Evolutionary conservation across 2,888 invertebrate species (phyloP).

Genomic region (Xylophagus ater): DNA sequence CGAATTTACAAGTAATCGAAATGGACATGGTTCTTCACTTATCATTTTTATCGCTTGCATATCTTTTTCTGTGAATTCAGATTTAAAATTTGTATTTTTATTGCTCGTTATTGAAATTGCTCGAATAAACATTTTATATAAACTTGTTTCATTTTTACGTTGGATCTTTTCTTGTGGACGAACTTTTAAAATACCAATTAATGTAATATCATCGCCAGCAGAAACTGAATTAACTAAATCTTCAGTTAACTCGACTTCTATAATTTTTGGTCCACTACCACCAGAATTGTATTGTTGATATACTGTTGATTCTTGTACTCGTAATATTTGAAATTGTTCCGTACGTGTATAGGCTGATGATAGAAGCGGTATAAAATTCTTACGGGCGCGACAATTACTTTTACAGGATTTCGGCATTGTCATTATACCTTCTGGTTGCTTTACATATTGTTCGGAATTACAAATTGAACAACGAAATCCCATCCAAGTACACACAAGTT

Average conservation of each 20-base stretch:
- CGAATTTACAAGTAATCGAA: conserved; percentile 76
- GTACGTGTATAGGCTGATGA: conserved; percentile 61
- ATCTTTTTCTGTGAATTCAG: conserved; percentile 37
- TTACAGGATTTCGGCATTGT: no score
- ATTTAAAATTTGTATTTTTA: conserved; percentile 46
- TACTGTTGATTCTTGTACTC: conserved; percentile 61
- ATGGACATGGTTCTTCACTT: conserved; percentile 33
- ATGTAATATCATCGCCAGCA: conserved; percentile 78
- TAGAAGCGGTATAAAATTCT: no score
- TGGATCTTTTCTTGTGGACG: conserved; percentile 22
- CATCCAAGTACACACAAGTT: no score
- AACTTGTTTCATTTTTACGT: conserved; percentile 45
- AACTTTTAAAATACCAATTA: conserved; percentile 78
- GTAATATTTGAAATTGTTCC: conserved; percentile 66
- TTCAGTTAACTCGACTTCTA: conserved; percentile 75
- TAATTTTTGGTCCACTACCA: conserved; percentile 60
- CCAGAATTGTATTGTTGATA: conserved; percentile 47
- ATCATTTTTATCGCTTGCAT: conserved; percentile 42
- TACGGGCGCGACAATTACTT: no score
- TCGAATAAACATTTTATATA: conserved; percentile 63
- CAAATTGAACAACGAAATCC: no score
- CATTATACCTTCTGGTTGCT: no score
- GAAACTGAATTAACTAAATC: conserved; percentile 74
- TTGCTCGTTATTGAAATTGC: conserved; percentile 66
- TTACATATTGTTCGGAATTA: no score